A percentile compares a stretch with the other conserved stretches of the same genome.
phyloP scores from a whole-genome alignment of 2,113 vertebrate species.

The Saccopteryx bilineata region DNA sequence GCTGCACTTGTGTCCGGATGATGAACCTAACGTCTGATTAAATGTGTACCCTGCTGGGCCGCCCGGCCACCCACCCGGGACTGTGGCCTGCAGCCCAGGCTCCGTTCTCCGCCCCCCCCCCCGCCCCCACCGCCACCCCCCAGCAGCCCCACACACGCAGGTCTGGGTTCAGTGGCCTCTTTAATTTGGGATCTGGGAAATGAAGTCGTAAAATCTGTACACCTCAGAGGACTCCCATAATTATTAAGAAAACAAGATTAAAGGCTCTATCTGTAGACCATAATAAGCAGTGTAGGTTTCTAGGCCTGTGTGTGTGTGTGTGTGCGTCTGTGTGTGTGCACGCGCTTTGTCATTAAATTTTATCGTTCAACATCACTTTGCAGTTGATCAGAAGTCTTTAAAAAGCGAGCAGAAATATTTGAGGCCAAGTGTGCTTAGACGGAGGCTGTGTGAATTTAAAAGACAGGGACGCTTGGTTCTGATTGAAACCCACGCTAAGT shows the following conservation, averaged over 20 bases:
- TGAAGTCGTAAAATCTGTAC: not conserved
- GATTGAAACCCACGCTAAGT: not conserved
- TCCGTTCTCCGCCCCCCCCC: not conserved
- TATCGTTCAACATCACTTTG: not conserved
- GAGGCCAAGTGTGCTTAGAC: not conserved
- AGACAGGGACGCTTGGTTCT: fast-evolving
- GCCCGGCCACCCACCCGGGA: not conserved
- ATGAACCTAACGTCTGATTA: not conserved
- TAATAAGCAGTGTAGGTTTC: not conserved
- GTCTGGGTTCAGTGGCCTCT: not conserved
- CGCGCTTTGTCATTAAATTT: not conserved
- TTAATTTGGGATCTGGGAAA: not conserved
- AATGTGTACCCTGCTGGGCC: not conserved
- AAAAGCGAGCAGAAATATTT: not conserved
- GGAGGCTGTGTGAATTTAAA: fast-evolving
- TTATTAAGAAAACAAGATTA: not conserved
- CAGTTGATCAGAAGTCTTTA: not conserved
- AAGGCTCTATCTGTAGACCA: not conserved
- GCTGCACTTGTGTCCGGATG: fast-evolving
- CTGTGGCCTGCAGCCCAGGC: fast-evolving
- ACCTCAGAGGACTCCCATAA: not conserved
- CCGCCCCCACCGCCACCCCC: too few species aligned
- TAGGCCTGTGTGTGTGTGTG: not conserved
- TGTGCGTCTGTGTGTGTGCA: too few species aligned
- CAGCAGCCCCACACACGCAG: not conserved